These are phyloP conservation scores for Microhierax caerulescens DNA, from an alignment of 2,797 vertebrate species.

Conservation along the genomic window DNA sequence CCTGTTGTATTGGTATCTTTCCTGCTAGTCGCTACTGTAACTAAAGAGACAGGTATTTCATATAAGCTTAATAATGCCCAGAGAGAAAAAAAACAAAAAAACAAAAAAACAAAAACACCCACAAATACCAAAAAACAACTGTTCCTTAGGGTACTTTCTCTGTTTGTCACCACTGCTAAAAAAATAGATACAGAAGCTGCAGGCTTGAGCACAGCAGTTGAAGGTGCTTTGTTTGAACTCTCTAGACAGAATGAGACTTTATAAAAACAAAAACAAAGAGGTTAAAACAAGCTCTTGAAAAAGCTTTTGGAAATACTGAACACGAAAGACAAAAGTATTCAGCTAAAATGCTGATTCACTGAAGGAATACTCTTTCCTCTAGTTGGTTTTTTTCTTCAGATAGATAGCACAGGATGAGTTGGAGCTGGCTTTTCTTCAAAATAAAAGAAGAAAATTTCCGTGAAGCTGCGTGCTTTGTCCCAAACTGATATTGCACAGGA, in stretches of 20 bases:
- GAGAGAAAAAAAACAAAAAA: too few species aligned
- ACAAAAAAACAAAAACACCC: too few species aligned
- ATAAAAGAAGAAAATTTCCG: not conserved
- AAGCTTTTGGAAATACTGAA: not conserved
- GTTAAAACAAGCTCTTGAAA: not conserved
- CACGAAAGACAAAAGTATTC: not conserved
- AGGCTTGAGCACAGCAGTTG: not conserved
- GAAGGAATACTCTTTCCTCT: not conserved
- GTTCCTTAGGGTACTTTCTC: not conserved
- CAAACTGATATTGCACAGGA: not conserved
- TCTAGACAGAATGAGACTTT: not conserved
- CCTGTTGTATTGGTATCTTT: not conserved
- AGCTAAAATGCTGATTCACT: not conserved
- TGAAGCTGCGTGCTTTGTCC: not conserved
- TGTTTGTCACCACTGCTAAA: not conserved
- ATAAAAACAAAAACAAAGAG: not conserved
- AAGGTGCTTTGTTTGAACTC: not conserved
- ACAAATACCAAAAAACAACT: too few species aligned
- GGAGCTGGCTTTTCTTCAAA: not conserved
- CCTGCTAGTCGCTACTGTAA: not conserved
- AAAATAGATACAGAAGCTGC: not conserved
- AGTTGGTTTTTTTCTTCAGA: not conserved
- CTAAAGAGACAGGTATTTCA: not conserved
- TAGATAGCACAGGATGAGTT: not conserved
- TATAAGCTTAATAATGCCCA: not conserved